Evolutionary conservation across 1,140 invertebrate genomes (phyloP).

Genomic region (Cyphomyrmex costatus): DNA sequence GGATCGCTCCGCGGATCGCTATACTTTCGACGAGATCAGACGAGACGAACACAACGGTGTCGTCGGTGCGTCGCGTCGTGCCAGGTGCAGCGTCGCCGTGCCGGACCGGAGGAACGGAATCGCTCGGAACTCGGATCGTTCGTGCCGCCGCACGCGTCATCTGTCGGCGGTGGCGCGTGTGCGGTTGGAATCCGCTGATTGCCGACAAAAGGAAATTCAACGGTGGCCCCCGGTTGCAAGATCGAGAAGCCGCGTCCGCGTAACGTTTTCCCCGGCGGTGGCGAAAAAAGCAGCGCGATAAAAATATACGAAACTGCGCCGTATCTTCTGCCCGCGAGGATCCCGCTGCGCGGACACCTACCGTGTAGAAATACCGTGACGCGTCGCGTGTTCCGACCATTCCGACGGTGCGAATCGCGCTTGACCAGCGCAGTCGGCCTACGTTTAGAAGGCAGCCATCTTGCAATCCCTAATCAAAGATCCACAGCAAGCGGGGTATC

Average conservation of each 20-base stretch:
- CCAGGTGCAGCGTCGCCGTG: background rate
- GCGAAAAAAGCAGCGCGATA: too few relatives aligned
- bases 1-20: background rate
- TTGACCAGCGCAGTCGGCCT: constrained; percentile 85
- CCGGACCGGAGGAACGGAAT: background rate
- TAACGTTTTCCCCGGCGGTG: too few relatives aligned
- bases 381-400: background rate
- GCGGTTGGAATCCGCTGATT: constrained; percentile 75
- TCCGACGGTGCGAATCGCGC: constrained; percentile 12
- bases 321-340: background rate
- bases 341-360: too few relatives aligned
- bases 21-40: background rate
- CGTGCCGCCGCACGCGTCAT: constrained; percentile 69
- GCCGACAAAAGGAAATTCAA: constrained; percentile 84
- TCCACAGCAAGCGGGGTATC: constrained; percentile 87
- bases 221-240: constrained; percentile 69
- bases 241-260: constrained; percentile 43
- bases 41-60: too few relatives aligned
- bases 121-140: background rate
- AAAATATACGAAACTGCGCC: too few relatives aligned
- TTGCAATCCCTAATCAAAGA: constrained; percentile 88
- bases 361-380: background rate
- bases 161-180: constrained; percentile 62
- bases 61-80: too few relatives aligned
- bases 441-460: constrained; percentile 87